These are phyloP conservation scores for Channa striata DNA, from an alignment of 2,797 vertebrate genomes.

Conservation along the genomic window DNA sequence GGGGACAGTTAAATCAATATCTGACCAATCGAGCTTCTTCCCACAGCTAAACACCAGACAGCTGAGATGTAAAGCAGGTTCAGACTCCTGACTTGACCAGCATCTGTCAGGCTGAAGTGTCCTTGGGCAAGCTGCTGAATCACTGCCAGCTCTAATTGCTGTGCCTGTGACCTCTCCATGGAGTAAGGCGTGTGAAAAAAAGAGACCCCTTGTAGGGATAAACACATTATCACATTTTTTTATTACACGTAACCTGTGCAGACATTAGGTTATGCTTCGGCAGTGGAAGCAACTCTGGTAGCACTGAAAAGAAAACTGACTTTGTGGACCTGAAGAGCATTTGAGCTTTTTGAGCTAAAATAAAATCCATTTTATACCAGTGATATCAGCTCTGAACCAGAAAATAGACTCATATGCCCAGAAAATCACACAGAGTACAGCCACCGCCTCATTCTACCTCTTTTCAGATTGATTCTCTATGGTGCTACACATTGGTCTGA, in stretches of 20 bases:
- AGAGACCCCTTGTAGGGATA: slow-evolving; percentile 25
- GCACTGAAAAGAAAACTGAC: slow-evolving; percentile 19
- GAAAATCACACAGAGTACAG: slow-evolving; percentile 50
- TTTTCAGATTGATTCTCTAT: slow-evolving; percentile 61
- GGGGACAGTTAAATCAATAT: slow-evolving; percentile 70
- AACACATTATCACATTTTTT: slow-evolving; percentile 37
- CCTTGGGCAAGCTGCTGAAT: slow-evolving; percentile 56
- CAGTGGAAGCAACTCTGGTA: slow-evolving; percentile 5
- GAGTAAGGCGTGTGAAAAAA: slow-evolving; percentile 1
- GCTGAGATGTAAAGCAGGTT: slow-evolving; percentile 56
- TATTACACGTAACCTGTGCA: slow-evolving; percentile 24
- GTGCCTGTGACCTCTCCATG: slow-evolving; percentile 38
- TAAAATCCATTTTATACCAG: slow-evolving; percentile 52
- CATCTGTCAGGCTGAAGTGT: slow-evolving; percentile 50
- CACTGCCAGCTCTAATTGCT: slow-evolving; percentile 45
- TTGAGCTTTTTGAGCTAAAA: slow-evolving; percentile 49
- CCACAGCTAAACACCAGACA: slow-evolving; percentile 37
- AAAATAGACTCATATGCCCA: slow-evolving; percentile 58
- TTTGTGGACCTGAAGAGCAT: slow-evolving; percentile 25
- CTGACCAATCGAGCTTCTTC: slow-evolving; percentile 56
- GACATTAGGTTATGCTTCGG: neutral
- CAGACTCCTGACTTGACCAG: slow-evolving; percentile 29
- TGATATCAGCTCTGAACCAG: slow-evolving; percentile 54
- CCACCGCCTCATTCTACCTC: slow-evolving; percentile 39
- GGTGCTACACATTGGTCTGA: slow-evolving; percentile 36